Base-by-base conservation (phyloP, 35 echinoderm and acorn worm species). In the Lytechinus pictus region DNA sequence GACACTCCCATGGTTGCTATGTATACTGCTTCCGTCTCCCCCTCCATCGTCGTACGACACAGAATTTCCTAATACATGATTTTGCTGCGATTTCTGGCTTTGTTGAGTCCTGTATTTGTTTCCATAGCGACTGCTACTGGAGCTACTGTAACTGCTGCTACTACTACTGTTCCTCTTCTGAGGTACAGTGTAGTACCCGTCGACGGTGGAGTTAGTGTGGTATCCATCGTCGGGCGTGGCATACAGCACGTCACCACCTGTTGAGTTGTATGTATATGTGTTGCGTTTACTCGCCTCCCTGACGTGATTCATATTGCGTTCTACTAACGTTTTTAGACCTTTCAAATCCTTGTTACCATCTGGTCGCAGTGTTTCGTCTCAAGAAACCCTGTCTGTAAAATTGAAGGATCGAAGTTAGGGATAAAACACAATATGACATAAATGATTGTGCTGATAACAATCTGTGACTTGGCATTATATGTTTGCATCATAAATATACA, bases 181-280 rank as follows among this genome's bases (percentile, higher is more conserved):
- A 24, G 54, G 53, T 10, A 57, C 27, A 16, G 92, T 93, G 92
- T 54, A 11, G 92, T 93, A 93, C n/a, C 54, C 52, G 4, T 57
- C 92, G 4, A 13, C 27, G 53, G 52, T 93, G 9, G 92, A 93
- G 92, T 55, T 93, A 27, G 92, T 93, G 28, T 93, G 21, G 92
- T 55, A 93, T 27, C 54, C 92, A 27, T 93, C 92, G 9, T 57
- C 54, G 53, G 53, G 53, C 11, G 92, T 57, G 92, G 53, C 92
- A 55, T 93, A 93, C 1, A 55, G 53, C 52, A 93, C 92, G 57
- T 93, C 92, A 10, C 53, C 52, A 9, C 92, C 92, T 57, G 92
- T 93, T 55, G 92, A n/a, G 53, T 57, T 54, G 54, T 93, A 93
- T 27, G 92, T 93, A 53, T 93, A 93, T 33, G 92, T 27, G 21